Evolutionary conservation across 2,797 vertebrate species (phyloP).

Genomic region (Sebastes cheni): DNA sequence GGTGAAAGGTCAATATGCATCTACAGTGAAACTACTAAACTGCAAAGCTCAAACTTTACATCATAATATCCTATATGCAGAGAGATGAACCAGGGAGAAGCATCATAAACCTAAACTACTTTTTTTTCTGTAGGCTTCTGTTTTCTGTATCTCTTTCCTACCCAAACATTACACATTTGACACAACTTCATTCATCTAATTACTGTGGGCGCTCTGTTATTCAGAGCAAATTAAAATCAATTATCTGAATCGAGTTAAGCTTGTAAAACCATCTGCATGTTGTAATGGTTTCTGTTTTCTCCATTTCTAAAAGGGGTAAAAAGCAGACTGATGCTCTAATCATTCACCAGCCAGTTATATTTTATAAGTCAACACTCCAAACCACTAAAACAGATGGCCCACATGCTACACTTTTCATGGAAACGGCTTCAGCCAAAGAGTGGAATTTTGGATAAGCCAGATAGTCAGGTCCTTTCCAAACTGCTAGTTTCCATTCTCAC

Average conservation of each 20-base stretch:
- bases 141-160: background rate
- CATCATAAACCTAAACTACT: background rate
- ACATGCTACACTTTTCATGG: constrained; percentile 39
- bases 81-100: background rate
- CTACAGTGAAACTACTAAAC: background rate
- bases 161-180: background rate
- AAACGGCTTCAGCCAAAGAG: constrained; percentile 39
- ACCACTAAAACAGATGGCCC: constrained; percentile 72
- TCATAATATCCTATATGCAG: background rate
- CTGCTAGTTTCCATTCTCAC: constrained; percentile 42
- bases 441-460: constrained; percentile 48
- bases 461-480: constrained; percentile 42
- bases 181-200: background rate
- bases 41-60: background rate
- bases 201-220: background rate
- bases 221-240: background rate
- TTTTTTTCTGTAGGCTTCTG: background rate
- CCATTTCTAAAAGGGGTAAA: background rate
- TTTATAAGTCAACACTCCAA: constrained; percentile 62
- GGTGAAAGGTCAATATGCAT: background rate
- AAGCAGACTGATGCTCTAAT: constrained; percentile 11
- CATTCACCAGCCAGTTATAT: constrained; percentile 19
- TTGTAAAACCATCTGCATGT: background rate
- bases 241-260: background rate
- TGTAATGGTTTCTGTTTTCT: background rate